A percentile compares a stretch with the other conserved stretches of the same genome.
Evolutionary conservation across 2,888 invertebrate genomes (phyloP).

Genomic region (Apantesis nais): DNA sequence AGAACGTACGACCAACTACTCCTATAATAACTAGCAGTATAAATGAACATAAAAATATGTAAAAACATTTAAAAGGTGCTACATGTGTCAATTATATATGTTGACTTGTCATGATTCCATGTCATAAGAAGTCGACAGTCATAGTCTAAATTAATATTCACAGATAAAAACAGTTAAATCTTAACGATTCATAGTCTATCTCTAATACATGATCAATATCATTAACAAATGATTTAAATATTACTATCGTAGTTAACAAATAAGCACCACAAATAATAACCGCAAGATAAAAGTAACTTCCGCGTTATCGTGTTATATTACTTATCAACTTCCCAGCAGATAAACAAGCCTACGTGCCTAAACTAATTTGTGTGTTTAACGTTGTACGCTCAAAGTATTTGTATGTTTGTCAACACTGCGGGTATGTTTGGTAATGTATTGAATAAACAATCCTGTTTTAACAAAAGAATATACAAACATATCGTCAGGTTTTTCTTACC

Average conservation of each 20-base stretch:
- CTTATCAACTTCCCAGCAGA: not conserved
- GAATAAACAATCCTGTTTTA: not conserved
- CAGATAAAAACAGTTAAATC: too few relatives aligned
- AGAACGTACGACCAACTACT: not conserved
- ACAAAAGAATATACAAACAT: not conserved
- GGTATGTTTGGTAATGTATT: not conserved
- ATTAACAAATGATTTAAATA: not conserved
- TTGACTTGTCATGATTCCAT: too few relatives aligned
- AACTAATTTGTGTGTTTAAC: not conserved
- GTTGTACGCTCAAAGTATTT: not conserved
- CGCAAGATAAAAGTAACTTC: not conserved
- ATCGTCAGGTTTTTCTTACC: not conserved
- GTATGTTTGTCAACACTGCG: not conserved
- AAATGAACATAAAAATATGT: too few relatives aligned
- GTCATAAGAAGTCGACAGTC: too few relatives aligned
- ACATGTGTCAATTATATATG: too few relatives aligned
- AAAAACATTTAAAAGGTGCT: too few relatives aligned
- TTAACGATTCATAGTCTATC: not conserved
- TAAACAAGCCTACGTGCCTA: not conserved
- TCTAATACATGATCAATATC: not conserved
- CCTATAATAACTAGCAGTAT: too few relatives aligned
- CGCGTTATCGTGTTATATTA: not conserved
- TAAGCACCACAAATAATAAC: too few relatives aligned
- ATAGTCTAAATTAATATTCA: too few relatives aligned
- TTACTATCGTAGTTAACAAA: too few relatives aligned